Evolutionary conservation across 2,113 vertebrate genomes (phyloP).

Genomic region (Engraulis encrasicolus): DNA sequence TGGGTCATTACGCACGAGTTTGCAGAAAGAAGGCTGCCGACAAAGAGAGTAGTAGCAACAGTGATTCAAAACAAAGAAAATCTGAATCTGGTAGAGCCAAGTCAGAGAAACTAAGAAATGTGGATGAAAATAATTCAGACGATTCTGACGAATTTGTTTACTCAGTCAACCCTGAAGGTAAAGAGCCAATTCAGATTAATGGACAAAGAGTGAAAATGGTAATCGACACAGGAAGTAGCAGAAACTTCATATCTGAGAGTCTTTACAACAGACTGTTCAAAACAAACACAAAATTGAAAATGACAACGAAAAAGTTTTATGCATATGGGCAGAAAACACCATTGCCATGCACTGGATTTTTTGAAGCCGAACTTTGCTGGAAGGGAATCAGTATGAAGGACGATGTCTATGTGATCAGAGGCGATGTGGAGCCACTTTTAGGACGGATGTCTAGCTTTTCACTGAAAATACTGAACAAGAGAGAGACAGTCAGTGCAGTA

Average conservation of each 20-base stretch:
- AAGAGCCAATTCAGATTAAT: constrained; percentile 20
- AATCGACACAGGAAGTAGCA: constrained; percentile 41
- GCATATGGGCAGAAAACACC: background rate
- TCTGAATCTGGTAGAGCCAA: background rate
- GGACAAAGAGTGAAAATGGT: constrained; percentile 31
- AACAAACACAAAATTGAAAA: background rate
- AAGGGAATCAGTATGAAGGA: background rate
- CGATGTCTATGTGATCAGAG: constrained; percentile 27
- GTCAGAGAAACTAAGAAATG: background rate
- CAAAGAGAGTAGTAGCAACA: background rate
- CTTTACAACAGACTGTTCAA: background rate
- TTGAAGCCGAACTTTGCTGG: background rate
- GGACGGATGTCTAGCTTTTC: background rate
- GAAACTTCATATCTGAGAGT: constrained; percentile 24
- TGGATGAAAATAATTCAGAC: constrained; percentile 10
- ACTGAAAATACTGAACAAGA: background rate
- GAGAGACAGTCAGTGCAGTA: constrained; percentile 17
- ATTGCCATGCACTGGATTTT: background rate
- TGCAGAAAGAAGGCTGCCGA: constrained; percentile 27
- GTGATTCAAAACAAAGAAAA: background rate
- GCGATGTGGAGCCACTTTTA: constrained; percentile 31
- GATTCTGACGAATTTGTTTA: constrained; percentile 25
- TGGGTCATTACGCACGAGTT: background rate
- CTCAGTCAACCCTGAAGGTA: constrained; percentile 10
- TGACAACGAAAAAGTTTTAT: constrained; percentile 12